Conservation (phyloP, 2,113 vertebrate genomes). For the cat (Felis catus) region DNA sequence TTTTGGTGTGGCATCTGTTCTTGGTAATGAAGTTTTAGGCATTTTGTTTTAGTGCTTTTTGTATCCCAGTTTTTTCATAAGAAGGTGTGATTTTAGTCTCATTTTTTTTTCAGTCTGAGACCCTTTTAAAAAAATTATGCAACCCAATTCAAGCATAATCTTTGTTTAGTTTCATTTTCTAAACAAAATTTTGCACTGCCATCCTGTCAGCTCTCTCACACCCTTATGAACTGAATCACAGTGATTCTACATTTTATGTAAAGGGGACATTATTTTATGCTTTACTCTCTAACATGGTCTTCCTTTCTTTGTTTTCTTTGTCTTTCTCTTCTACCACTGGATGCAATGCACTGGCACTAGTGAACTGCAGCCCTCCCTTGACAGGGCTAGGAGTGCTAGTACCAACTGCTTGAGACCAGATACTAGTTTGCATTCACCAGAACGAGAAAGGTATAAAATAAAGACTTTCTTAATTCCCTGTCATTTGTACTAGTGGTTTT, state of each 20-base stretch:
- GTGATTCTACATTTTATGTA: conserved; percentile 85
- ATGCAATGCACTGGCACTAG: conserved; percentile 95
- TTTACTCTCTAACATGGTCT: conserved; percentile 91
- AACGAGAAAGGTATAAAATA: conserved; percentile 97
- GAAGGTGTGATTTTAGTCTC: conserved; percentile 78
- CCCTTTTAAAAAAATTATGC: conserved; percentile 72
- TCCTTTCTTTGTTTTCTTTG: conserved; percentile 93
- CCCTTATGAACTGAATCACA: conserved; percentile 84
- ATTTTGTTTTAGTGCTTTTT: conserved; percentile 80
- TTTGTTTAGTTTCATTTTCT: conserved; percentile 85
- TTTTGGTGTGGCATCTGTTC: conserved; percentile 79
- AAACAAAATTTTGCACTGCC: conserved; percentile 78
- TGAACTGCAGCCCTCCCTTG: conserved; percentile 98
- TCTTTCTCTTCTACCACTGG: conserved; percentile 91
- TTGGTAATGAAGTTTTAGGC: conserved; percentile 69
- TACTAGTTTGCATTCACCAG: conserved; percentile 95
- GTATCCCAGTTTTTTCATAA: conserved; percentile 79
- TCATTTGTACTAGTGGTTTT: conserved; percentile 86
- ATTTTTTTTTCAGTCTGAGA: conserved; percentile 78
- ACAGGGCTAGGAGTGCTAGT: conserved; percentile 99
- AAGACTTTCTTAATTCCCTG: conserved; percentile 88
- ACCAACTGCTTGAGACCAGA: conserved; percentile 99
- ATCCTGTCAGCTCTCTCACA: conserved; percentile 80
- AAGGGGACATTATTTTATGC: conserved; percentile 89
- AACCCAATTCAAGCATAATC: conserved; percentile 76